Evolutionary conservation across 1,140 invertebrate species (phyloP), one percentile per base, ranked within the genome.

Genomic region (Fragariocoptes setiger): DNA sequence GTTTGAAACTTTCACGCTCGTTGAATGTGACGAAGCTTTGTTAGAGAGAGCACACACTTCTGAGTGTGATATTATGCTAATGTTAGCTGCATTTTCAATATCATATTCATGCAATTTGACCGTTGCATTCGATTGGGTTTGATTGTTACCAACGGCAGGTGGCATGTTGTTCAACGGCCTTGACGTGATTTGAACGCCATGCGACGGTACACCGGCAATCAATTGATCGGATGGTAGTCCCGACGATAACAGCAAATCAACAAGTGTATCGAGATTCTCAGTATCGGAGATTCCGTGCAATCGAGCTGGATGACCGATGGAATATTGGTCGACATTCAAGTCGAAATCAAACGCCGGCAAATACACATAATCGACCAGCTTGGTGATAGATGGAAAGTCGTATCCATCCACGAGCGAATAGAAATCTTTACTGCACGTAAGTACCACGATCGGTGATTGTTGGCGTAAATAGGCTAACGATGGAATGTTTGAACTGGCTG

Each of bases 271-370:
- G 20, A 47, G 39, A 21, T 47, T 47, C 19, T 47, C 43, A 40
- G 42, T 43, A 19, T 46, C 46, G 14, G 43, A 41, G 5, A 47
- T 38, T n/a, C 46, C 44, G 36, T 47, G 46, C 13, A 47, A 22
- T 35, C 38, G 47, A 19, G 43, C 25, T 19, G 43, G 46, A 43
- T 47, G 46, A 16, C 19, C 25, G 4, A 45, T 16, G 16, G 25
- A 25, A 20, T 42, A 31, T 22, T 25, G 36, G 14, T 43, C 38
- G 21, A 16, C 13, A 19, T 45, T 25, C 21, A 22, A 18, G 21
- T 46, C 45, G 38, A 46, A 47, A 25, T 46, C 38, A 21, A 46
- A 47, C 17, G 46, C 43, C 2, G 46, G 46, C 18, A 47, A 4
- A 19, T 46, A 42, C 3, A 47, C 40, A 39, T 45, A 47, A 39